Base-by-base conservation (phyloP, 2,797 vertebrate genomes). In the Hyperoplus lanceolatus region DNA sequence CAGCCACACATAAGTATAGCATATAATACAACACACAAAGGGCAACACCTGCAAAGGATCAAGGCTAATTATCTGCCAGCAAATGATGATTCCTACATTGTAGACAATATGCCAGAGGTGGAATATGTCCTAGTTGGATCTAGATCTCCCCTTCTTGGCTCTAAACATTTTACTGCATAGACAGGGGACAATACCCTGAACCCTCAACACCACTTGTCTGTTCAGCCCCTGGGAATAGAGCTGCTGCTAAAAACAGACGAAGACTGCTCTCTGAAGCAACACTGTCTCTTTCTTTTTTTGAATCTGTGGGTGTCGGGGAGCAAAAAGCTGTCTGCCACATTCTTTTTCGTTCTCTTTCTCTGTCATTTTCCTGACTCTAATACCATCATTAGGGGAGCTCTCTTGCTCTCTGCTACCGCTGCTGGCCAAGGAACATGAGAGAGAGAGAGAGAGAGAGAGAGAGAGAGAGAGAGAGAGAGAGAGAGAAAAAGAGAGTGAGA, bases 371-470 rank as follows among this genome's bases (percentile, higher is more conserved):
- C 87, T 81, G 84, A 84, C 87, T 92, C 84, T 92, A 90, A 92
- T 88, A 74, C 84, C 90, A 90, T 94, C 92, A 93, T 94, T 93
- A 93, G 90, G 84, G 83, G 87, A 91, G 79, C 70, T 90, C 87
- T 90, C 80, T 87, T 82, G 88, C 87, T 84, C 79, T 75, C 82
- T 76, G 82, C 84, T 85, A 70, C 71, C 55, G 85, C 90, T 90
- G 83, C 87, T 85, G 88, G 91, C 87, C 91, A 90, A 81, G 85
- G 90, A 82, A 86, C 70, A 79, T 15, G 42, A 92, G 75, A 72
- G 38, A 68, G 58, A 77, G 57, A 48, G 75, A 75, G 75, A 1
- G 21, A 65, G 59, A 45, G 48, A 29, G 75, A 1, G 21, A 65
- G 59, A 45, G 48, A 43, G 42, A 91, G 75, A 70, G 29, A 65